A percentile compares a stretch with the other conserved stretches of the same genome.
Evolutionary conservation across 2,888 invertebrate genomes (phyloP).

Genomic region (Nineta flava): DNA sequence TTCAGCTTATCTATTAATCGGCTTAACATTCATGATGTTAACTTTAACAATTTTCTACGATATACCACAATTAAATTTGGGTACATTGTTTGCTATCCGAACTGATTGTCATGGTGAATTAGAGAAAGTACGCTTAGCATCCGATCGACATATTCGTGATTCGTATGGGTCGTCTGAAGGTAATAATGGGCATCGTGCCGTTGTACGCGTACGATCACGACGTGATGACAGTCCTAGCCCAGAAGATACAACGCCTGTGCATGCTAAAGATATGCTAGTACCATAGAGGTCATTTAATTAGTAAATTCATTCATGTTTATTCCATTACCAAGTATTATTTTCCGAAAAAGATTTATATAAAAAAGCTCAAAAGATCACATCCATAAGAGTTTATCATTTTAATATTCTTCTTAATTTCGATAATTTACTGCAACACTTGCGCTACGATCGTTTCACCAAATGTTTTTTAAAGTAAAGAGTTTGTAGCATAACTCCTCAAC

Average conservation of each 20-base stretch:
- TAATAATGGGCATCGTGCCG: constrained; percentile 38
- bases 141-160: constrained; percentile 27
- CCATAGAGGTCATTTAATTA: constrained; percentile 25
- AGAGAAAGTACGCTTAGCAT: constrained; percentile 50
- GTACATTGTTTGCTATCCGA: constrained; percentile 54
- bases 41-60: constrained; percentile 73
- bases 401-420: no score
- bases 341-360: no score
- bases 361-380: no score
- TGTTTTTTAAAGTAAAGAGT: no score
- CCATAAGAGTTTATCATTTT: no score
- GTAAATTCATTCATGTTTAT: not conserved
- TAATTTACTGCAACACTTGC: no score
- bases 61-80: constrained; percentile 75
- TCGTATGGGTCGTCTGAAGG: constrained; percentile 29
- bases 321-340: no score
- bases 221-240: constrained; percentile 54
- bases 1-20: constrained; percentile 64
- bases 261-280: constrained; percentile 37
- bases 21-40: constrained; percentile 72
- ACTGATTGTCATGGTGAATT: constrained; percentile 28
- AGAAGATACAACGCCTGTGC: constrained; percentile 47
- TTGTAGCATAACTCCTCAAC: no score
- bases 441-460: no score
- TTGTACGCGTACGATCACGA: constrained; percentile 44